phyloP scores from a whole-genome alignment of 1,140 invertebrate species.

The Halictus rubicundus region DNA sequence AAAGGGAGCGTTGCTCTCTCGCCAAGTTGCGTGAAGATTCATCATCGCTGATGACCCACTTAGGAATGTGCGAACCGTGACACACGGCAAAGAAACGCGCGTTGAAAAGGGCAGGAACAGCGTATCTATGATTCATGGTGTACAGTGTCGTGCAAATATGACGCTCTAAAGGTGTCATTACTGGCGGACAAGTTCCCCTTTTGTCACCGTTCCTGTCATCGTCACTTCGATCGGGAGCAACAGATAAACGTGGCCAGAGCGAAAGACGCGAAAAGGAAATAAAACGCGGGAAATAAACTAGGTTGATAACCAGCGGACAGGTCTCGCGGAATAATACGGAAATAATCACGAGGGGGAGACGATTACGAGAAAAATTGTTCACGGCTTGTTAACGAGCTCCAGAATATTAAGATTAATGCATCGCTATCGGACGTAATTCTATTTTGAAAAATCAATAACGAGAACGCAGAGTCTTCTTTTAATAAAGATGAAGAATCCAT shows the following conservation, averaged over 20 bases:
- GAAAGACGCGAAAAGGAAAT: not conserved
- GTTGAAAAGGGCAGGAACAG: not conserved
- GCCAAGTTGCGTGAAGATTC: not conserved
- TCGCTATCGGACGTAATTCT: not conserved
- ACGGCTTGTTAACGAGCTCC: not conserved
- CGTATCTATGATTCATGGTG: constrained; percentile 1
- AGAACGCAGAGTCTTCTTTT: no score
- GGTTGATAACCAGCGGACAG: not conserved
- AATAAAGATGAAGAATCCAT: no score
- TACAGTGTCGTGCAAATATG: constrained; percentile 1
- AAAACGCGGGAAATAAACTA: not conserved
- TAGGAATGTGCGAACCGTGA: not conserved
- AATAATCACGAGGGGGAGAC: not conserved
- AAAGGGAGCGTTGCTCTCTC: not conserved
- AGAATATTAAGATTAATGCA: not conserved
- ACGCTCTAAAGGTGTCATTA: not conserved
- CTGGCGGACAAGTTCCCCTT: not conserved
- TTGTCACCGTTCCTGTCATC: not conserved
- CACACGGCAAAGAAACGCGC: not conserved
- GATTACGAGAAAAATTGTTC: not conserved
- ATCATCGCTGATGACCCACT: not conserved
- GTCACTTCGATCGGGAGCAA: not conserved
- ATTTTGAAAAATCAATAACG: no score
- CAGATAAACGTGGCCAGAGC: not conserved
- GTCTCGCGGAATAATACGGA: not conserved